Evolutionary conservation across 2,888 invertebrate genomes (phyloP).

Genomic region (Ochropleura plecta): DNA sequence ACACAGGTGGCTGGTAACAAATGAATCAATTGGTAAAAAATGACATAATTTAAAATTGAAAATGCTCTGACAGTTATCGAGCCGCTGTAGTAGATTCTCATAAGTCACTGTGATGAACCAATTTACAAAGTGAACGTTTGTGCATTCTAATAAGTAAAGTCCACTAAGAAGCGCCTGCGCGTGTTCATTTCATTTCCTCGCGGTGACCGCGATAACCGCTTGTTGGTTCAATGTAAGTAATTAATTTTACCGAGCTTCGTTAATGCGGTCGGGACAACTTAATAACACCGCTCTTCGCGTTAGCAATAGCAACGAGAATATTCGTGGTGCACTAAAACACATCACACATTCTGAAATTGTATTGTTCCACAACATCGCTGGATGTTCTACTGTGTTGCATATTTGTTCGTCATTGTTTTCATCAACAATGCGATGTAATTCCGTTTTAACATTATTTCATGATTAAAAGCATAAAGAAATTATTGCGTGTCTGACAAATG

Average conservation of each 20-base stretch:
- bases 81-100: background rate
- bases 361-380: conserved; percentile 53
- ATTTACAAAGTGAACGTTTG: conserved; percentile 36
- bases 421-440: conserved; percentile 29
- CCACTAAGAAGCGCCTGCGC: conserved; percentile 72
- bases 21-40: background rate
- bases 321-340: conserved; percentile 51
- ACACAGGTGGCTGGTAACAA: background rate
- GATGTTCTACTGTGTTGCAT: conserved; percentile 39
- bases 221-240: conserved; percentile 84
- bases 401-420: conserved; percentile 37
- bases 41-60: background rate
- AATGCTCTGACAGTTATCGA: conserved; percentile 1
- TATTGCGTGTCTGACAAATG: background rate
- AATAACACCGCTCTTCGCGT: conserved; percentile 72
- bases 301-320: conserved; percentile 55
- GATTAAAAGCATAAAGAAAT: conserved; percentile 7
- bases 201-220: conserved; percentile 81
- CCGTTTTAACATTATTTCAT: conserved; percentile 3
- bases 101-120: conserved; percentile 8
- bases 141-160: conserved; percentile 72
- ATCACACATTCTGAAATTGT: conserved; percentile 60
- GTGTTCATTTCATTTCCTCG: conserved; percentile 84
- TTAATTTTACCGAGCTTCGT: conserved; percentile 84
- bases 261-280: conserved; percentile 75